Evolutionary conservation across 2,113 vertebrate species (phyloP).

Genomic region (Notothenia rossii): DNA sequence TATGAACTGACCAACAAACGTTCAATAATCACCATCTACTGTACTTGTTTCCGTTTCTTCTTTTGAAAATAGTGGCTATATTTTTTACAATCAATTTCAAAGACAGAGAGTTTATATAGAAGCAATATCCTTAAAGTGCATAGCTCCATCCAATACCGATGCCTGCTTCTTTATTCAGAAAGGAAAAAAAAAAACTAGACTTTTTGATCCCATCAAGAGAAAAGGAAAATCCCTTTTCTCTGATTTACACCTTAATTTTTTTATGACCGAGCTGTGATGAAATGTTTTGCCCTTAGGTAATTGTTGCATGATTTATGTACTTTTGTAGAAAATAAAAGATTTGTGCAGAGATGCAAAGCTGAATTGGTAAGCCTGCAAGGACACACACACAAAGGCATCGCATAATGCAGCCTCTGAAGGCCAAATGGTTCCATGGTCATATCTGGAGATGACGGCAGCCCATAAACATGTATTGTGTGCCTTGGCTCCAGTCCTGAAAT

Average conservation of each 20-base stretch:
- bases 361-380: neutral
- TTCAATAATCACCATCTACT: neutral
- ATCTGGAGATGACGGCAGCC: constrained; percentile 32
- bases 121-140: neutral
- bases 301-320: constrained; percentile 40
- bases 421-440: constrained; percentile 49
- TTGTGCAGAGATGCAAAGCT: constrained; percentile 31
- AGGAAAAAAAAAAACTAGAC: constrained; percentile 16
- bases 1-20: neutral
- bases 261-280: constrained; percentile 28
- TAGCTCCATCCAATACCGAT: neutral
- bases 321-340: constrained; percentile 41
- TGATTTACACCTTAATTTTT: constrained; percentile 36
- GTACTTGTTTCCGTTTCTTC: neutral
- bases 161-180: constrained; percentile 29
- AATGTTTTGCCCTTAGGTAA: constrained; percentile 30
- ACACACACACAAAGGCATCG: constrained; percentile 2
- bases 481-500: constrained; percentile 46
- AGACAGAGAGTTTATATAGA: neutral
- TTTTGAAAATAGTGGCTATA: neutral
- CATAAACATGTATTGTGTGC: constrained; percentile 59
- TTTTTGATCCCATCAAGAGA: constrained; percentile 7
- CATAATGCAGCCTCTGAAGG: constrained; percentile 33
- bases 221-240: constrained; percentile 11
- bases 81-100: neutral